These are phyloP conservation scores for Chymomyza costata DNA, from an alignment of 1,140 invertebrate genomes.

Conservation along the genomic window DNA sequence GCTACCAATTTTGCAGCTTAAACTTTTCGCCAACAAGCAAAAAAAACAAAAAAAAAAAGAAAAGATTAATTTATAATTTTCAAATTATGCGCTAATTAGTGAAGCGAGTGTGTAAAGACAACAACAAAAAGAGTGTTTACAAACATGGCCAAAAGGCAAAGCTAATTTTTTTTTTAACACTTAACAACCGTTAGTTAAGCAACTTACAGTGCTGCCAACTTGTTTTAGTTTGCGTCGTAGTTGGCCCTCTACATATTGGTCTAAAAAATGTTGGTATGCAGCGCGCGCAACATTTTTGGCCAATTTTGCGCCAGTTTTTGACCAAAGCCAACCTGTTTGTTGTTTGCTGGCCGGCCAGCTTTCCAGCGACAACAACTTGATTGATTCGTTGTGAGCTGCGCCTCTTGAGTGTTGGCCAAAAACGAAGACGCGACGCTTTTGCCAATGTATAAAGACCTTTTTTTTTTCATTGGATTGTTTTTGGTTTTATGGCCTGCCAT, in stretches of 20 bases:
- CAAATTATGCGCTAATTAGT: too few species aligned
- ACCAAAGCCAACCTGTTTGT: slow-evolving; percentile 33
- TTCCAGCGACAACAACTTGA: slow-evolving; percentile 25
- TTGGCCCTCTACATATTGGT: neutral
- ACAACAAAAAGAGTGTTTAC: too few species aligned
- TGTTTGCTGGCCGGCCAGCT: slow-evolving; percentile 24
- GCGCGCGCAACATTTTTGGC: slow-evolving; percentile 3
- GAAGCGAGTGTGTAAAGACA: too few species aligned
- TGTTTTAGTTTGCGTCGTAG: slow-evolving; percentile 1
- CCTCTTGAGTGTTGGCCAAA: too few species aligned
- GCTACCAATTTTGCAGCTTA: too few species aligned
- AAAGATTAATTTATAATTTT: too few species aligned
- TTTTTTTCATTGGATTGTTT: too few species aligned
- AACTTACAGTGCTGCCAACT: slow-evolving; percentile 3
- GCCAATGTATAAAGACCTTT: slow-evolving; percentile 20
- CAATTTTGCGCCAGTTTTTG: slow-evolving; percentile 2
- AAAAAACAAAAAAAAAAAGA: too few species aligned
- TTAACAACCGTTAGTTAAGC: too few species aligned
- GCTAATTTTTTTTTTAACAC: too few species aligned
- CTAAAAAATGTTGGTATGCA: slow-evolving; percentile 22
- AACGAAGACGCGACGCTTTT: slow-evolving; percentile 22
- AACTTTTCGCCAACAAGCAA: too few species aligned
- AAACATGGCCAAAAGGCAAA: too few species aligned
- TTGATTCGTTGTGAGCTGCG: slow-evolving; percentile 13
- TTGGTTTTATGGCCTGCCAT: slow-evolving; percentile 43